Evolutionary conservation across 2,113 vertebrate species (phyloP).

Genomic region (Benitochromis conjunctus): DNA sequence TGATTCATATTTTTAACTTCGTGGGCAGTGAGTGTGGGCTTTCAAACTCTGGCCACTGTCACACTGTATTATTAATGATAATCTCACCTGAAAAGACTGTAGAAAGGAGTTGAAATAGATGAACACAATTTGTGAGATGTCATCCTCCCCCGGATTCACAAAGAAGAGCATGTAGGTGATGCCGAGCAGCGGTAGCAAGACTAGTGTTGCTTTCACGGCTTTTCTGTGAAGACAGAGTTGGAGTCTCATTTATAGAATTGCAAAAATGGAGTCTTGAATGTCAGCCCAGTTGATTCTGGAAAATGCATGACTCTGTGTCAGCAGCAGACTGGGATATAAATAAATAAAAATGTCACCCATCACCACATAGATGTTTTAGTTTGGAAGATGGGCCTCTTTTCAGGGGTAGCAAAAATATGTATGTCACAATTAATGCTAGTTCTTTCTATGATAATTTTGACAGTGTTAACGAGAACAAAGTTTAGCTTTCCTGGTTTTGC

Average conservation of each 20-base stretch:
- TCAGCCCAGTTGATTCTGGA: background rate
- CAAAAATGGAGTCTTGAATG: background rate
- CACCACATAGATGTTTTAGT: background rate
- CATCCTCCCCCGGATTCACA: conserved; percentile 93
- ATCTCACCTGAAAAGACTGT: conserved; percentile 95
- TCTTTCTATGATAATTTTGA: background rate
- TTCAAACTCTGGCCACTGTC: background rate
- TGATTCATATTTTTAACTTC: background rate
- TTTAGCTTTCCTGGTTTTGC: background rate
- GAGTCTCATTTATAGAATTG: background rate
- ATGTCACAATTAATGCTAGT: background rate
- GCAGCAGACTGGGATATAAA: background rate
- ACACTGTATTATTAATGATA: background rate
- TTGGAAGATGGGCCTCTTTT: background rate
- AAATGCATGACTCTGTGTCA: background rate
- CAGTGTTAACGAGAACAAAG: background rate
- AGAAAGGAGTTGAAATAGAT: conserved; percentile 99
- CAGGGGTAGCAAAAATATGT: background rate
- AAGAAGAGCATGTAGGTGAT: conserved; percentile 99
- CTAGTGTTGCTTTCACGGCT: conserved; percentile 93
- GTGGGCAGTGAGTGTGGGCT: background rate
- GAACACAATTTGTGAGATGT: conserved; percentile 96
- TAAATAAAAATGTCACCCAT: background rate
- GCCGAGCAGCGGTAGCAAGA: conserved; percentile 90
- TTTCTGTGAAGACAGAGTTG: conserved; percentile 77